Evolutionary conservation across 1,140 invertebrate genomes (phyloP), one percentile per base, ranked within the genome.

Genomic region (Linepithema humile): DNA sequence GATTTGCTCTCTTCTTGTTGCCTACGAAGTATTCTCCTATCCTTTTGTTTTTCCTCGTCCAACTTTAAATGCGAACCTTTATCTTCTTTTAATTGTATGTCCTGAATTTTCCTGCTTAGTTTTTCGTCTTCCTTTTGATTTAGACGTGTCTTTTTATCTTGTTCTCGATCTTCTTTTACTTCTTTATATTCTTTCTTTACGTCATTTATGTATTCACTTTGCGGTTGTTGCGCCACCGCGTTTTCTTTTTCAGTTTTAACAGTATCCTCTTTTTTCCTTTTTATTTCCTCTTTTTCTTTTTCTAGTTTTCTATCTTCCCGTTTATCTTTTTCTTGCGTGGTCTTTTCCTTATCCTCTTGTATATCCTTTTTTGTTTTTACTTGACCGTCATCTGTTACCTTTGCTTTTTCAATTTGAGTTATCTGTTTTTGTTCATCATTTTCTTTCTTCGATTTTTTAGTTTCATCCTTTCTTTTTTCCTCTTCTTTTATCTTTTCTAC

Each of bases 221-320:
- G 35, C 17, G 62, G 12, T 7, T 82, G 67, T 10, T 65, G 29
- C 83, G 15, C 72, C 26, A 10, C n/a, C n/a, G n/a, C n/a, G n/a
- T n/a, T 57, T 15, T 45, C 70, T 43, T 77, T 70, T 4, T n/a
- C n/a, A n/a, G 70, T 62, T 20, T 77, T 64, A 10, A 69, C 38
- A 60, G 73, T 32, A n/a, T 90, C 75, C 15, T 83, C 80, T 29
- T 85, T 82, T 4, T 55, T 83, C 7, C 29, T 55, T 84, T 80
- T 15, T 9, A 48, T 40, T 57, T 85, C 20, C 2, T 75, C 78
- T 55, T 73, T 59, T 50, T 45, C 69, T 15, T 62, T 84, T 20
- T 64, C 73, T 4, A 59, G 26, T 10, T 85, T 67, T 43, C 85
- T 60, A 17, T 62, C 26, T 53, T 87, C 69, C 1, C n/a, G 23